Percentiles rank a stretch among this genome's conserved stretches.
Conservation (phyloP, 2,113 vertebrate species). For the Aramus guarauna region DNA sequence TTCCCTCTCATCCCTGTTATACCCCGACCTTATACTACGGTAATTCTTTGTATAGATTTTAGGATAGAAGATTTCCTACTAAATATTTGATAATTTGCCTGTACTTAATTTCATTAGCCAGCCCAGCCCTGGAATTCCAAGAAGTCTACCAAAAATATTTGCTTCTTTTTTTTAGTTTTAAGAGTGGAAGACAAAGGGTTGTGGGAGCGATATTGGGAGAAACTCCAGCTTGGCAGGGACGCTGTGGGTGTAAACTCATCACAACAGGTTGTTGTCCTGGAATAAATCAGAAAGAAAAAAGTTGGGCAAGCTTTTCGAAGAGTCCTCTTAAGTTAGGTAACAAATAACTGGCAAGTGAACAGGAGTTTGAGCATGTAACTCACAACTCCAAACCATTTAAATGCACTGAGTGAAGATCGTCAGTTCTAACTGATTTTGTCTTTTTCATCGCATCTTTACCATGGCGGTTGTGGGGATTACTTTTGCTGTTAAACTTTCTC, state of each 20-base stretch:
- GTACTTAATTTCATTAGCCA: not conserved
- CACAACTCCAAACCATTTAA: not conserved
- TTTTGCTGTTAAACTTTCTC: not conserved
- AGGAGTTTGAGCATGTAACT: not conserved
- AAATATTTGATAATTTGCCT: not conserved
- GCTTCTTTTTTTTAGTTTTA: not conserved
- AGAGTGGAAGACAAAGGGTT: not conserved
- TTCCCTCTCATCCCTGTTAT: fast-evolving
- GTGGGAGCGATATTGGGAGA: not conserved
- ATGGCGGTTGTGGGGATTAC: not conserved
- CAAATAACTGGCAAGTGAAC: not conserved
- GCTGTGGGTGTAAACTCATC: not conserved
- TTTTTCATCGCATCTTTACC: not conserved
- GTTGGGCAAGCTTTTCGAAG: not conserved
- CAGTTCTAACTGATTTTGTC: not conserved
- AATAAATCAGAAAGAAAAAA: not conserved
- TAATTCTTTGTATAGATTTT: not conserved
- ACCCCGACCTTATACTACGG: not conserved
- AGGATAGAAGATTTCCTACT: not conserved
- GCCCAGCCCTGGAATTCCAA: not conserved
- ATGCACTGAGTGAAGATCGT: not conserved
- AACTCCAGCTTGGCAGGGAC: not conserved
- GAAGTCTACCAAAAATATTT: not conserved
- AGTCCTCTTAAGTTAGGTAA: not conserved
- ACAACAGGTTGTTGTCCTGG: not conserved